Base-by-base conservation (phyloP, 2,888 invertebrate genomes). In the Ophioninae sp. region DNA sequence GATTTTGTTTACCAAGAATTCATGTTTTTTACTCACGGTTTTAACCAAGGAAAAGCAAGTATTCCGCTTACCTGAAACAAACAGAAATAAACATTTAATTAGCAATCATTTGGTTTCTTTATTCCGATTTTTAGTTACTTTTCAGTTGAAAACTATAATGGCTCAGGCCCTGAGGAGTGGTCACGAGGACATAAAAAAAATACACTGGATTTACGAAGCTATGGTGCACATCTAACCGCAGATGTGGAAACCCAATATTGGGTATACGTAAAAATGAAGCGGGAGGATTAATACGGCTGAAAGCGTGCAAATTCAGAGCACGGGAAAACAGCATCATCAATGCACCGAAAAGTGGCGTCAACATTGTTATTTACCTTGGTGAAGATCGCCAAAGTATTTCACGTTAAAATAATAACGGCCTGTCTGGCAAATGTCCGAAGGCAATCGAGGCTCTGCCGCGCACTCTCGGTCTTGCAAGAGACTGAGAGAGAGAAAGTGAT, bases 311-410 rank as follows among this genome's bases (percentile, higher is more conserved):
- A 56, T 44, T 64, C 76, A 39, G 64, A 74, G 64, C 56, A 30
- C 62, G 59, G 79, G 79, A 76, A 64, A 73, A 76, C 78, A 84
- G 85, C 78, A 70, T 56, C 69, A 69, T 78, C 80, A 80, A 81
- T 83, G 67, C 79, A 78, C 61, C 68, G 70, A 85, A 72, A 21
- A 57, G 78, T 88, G 90, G 86, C 88, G 87, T 88, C 89, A 90
- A 87, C 88, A 90, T 89, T 89, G 89, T 90, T 90, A 90, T 91
- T 90, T 90, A 88, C 89, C 90, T 90, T 88, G 87, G 87, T 81
- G 87, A 87, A 83, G 85, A 89, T 89, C 87, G 89, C 86, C 88
- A 88, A 77, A 72, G 82, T 79, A 84, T 89, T 87, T 83, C 87
- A 86, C 86, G 89, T 90, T 90, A 89, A 89, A 90, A 90, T 91